These are phyloP conservation scores for Piaya cayana DNA, from an alignment of 2,113 vertebrate species.

Conservation along the genomic window DNA sequence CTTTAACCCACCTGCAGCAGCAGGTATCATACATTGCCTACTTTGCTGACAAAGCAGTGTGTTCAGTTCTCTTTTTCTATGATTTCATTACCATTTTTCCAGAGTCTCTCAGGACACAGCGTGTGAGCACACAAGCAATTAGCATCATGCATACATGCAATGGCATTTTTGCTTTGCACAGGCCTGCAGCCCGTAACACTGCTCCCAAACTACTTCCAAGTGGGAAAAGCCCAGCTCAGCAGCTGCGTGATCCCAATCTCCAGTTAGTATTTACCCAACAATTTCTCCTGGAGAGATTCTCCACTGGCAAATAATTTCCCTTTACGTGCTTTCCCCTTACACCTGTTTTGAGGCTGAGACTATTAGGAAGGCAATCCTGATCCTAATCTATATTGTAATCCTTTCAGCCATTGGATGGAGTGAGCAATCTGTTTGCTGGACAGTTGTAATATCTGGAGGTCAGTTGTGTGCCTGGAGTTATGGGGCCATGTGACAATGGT, in stretches of 20 bases:
- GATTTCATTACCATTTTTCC: not conserved
- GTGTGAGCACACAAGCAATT: not conserved
- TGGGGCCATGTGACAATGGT: fast-evolving
- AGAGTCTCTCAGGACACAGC: not conserved
- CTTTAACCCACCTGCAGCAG: not conserved
- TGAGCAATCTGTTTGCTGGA: not conserved
- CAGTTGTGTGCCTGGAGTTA: not conserved
- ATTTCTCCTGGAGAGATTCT: conserved; percentile 21
- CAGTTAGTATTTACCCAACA: not conserved
- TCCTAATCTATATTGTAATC: conserved; percentile 45
- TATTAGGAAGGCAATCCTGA: conserved; percentile 6
- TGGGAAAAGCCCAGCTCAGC: not conserved
- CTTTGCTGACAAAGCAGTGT: not conserved
- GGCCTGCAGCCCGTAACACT: not conserved
- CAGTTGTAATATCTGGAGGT: not conserved
- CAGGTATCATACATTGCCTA: fast-evolving
- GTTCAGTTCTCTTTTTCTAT: not conserved
- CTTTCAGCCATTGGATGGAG: not conserved
- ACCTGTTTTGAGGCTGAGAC: conserved; percentile 48
- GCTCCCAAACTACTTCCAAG: not conserved
- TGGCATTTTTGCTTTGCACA: not conserved
- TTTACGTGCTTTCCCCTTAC: conserved; percentile 8
- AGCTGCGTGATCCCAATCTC: conserved; percentile 28
- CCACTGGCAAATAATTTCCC: not conserved
- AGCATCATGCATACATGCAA: not conserved